A percentile compares a stretch with the other conserved stretches of the same genome.
Conservation (phyloP, 2,113 vertebrate species). For the Paramormyrops kingsleyae region DNA sequence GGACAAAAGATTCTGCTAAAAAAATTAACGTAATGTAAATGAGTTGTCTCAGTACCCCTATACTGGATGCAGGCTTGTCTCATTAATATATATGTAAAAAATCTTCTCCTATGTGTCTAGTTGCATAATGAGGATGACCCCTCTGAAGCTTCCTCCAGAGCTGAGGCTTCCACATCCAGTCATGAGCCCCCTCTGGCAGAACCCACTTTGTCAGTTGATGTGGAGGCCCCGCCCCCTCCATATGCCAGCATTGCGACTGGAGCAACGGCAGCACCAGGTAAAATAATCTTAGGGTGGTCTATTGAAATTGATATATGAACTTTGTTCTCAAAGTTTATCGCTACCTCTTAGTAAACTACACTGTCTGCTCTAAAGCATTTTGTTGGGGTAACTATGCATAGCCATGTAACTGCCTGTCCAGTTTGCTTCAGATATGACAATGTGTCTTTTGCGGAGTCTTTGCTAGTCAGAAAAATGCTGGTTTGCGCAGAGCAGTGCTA, state of each 20-base stretch:
- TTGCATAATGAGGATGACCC: conserved; percentile 91
- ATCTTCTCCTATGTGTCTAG: conserved; percentile 43
- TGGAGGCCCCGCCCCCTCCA: conserved; percentile 77
- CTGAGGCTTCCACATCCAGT: conserved; percentile 56
- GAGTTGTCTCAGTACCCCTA: background rate
- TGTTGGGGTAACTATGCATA: background rate
- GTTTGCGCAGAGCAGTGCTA: background rate
- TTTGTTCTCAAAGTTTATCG: background rate
- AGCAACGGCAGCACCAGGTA: conserved; percentile 75
- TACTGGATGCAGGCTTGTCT: background rate
- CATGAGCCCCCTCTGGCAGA: conserved; percentile 34
- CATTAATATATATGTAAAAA: background rate
- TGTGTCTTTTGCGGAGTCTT: background rate
- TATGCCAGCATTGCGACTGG: conserved; percentile 83
- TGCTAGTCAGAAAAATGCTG: background rate
- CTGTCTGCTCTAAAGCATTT: background rate
- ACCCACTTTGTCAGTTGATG: conserved; percentile 42
- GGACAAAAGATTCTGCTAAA: background rate
- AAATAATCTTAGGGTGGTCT: background rate
- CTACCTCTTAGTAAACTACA: background rate
- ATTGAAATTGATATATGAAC: background rate
- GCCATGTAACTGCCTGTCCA: background rate
- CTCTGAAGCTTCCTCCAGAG: conserved; percentile 59
- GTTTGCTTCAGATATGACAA: background rate
- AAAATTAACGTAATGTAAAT: background rate